Base-by-base conservation (phyloP, 2,113 vertebrate genomes). In the Anhinga anhinga region DNA sequence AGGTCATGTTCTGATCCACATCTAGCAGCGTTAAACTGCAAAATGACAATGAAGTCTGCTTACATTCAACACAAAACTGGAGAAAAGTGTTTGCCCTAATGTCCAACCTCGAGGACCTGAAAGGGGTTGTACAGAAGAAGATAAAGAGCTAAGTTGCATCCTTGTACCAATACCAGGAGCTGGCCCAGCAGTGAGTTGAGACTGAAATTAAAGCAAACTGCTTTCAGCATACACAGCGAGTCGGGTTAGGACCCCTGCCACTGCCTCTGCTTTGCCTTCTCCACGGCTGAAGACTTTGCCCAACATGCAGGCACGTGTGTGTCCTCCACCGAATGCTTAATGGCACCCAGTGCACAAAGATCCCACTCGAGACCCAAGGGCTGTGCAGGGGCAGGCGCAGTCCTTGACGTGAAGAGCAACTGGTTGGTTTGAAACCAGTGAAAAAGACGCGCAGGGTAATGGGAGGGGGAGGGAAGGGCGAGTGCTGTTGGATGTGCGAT, bases 261-360 rank as follows among this genome's bases (percentile, higher is more conserved):
- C 61, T 34, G 32, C 34, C 80, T 50, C n/a, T 78, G 47, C 82
- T 74, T 52, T 45, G 18, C 22, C n/a, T 90, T 38, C 63, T 71
- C 59, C 16, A 4, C 16, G 63, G 32, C 42, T 87, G 83, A 72
- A 82, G 81, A 17, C 30, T 65, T 81, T 30, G 30, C 29, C 23
- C 47, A 45, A 5, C 11, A 9, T 1, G 9, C 13, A 61, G 29
- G 34, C 10, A 1, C 0, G 0, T 15, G 26, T 15, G 29, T 50
- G 56, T 72, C 10, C 15, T 34, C 59, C 45, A 32, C 4, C 0
- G 6, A 66, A 44, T 2, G 36, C 16, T 62, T 66, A 21, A 1
- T 6, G 27, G 61, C 55, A 45, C 15, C 15, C 1, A 0, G 52
- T 3, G 29, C 1, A 1, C 47, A 40, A 36, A 82, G 53, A 47